phyloP scores from a whole-genome alignment of 2,797 vertebrate genomes.

The Sparus aurata region DNA sequence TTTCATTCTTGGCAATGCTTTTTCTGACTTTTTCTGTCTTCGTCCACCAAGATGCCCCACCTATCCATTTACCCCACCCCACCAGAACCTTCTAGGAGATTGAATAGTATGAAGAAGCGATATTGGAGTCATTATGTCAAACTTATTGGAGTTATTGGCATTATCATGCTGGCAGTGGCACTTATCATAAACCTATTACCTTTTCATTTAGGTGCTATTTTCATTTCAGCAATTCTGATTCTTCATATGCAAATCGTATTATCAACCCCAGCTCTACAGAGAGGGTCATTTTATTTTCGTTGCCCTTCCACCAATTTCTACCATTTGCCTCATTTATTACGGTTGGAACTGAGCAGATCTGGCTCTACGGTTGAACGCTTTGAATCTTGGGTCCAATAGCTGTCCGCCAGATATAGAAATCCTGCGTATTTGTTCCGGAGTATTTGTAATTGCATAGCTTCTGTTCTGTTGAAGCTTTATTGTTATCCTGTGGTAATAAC shows the following conservation, averaged over 20 bases:
- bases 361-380: neutral
- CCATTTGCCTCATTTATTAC: neutral
- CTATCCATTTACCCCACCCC: neutral
- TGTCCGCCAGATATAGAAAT: too few relatives aligned
- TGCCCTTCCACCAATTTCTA: neutral
- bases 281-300: neutral
- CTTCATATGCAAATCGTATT: neutral
- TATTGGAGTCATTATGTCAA: conserved; percentile 20
- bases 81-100: neutral
- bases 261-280: neutral
- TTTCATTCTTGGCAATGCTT: neutral
- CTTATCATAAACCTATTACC: conserved; percentile 22
- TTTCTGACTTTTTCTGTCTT: neutral
- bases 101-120: conserved; percentile 7
- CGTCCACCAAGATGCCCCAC: neutral
- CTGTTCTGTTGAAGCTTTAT: too few relatives aligned
- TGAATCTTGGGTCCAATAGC: neutral
- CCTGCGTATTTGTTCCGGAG: too few relatives aligned
- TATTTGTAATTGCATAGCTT: too few relatives aligned
- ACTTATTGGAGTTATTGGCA: conserved; percentile 13
- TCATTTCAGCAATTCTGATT: conserved; percentile 12
- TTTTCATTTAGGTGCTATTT: conserved; percentile 17
- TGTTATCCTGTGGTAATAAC: too few relatives aligned
- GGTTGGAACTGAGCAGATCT: neutral
- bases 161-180: conserved; percentile 3